Base-by-base conservation (phyloP, 2,113 vertebrate genomes). In the Microtus montanus region DNA sequence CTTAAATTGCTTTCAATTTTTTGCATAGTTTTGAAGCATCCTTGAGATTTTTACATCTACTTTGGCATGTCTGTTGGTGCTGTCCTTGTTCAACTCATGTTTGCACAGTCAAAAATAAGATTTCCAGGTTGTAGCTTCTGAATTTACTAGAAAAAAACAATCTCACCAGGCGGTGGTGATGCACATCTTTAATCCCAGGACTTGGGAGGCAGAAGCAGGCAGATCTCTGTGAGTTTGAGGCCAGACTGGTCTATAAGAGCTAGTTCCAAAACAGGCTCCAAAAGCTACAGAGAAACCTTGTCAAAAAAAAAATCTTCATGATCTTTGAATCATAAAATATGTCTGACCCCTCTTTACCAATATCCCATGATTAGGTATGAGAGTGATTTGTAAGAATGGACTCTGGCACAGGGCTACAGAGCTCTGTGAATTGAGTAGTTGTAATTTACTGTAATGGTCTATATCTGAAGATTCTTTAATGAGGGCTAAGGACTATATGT, bases 1-100 rank as follows among this genome's bases (percentile, higher is more conserved):
- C 30, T 54, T n/a, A n/a, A 35, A 5, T 7, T 35, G 30, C 19
- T 2, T n/a, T 5, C 2, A 22, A 1, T n/a, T n/a, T 10, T 80
- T 54, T 19, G 10, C 12, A 52, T 54, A 54, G 10, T 5, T 2
- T 58, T 80, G 5, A 80, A 24, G 17, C 33, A 5, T 80, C 1
- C 49, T 58, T 80, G 33, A 35, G 15, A 19, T 70, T 58, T n/a
- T 80, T 52, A 13, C 52, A 80, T 58, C 33, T 0, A 24, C 19
- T 38, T 26, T 82, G 52, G 20, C 2, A 4, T 61, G 12, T 33
- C 9, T 58, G 14, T n/a, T 26, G 11, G 4, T 58, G 5, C 8
- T 82, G 35, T 26, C 3, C 19, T 26, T 58, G n/a, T 38, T 82
- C 3, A 38, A 24, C 52, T 38, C 13, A 38, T 61, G 13, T 82